Conservation (phyloP, 2,113 vertebrate species). For the Thamnaconus septentrionalis region DNA sequence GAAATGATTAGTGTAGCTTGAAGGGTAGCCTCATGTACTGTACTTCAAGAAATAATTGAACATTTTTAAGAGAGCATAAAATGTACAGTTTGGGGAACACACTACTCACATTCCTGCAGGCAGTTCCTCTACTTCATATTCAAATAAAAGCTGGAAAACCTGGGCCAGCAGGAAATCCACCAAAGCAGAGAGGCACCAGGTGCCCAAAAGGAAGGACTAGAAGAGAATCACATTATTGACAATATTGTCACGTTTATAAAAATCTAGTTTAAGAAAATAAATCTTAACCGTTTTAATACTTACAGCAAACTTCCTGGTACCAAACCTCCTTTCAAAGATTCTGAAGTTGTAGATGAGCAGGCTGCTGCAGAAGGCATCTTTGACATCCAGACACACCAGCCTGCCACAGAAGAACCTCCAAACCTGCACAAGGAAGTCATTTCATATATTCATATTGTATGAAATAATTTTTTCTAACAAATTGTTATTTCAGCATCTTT, state of each 20-base stretch:
- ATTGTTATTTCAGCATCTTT: too few relatives aligned
- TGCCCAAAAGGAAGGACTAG: slow-evolving; percentile 76
- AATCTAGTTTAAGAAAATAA: too few relatives aligned
- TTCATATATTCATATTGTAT: not conserved
- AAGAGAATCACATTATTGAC: not conserved
- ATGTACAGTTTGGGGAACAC: not conserved
- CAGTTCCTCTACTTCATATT: slow-evolving; percentile 74
- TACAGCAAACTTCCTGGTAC: slow-evolving; percentile 79
- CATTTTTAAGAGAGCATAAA: too few relatives aligned
- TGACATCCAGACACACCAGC: slow-evolving; percentile 76
- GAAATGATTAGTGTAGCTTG: too few relatives aligned
- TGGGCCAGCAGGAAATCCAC: slow-evolving; percentile 70
- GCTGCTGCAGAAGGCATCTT: slow-evolving; percentile 80
- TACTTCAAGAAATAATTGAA: not conserved
- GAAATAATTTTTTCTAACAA: too few relatives aligned
- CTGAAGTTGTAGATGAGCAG: slow-evolving; percentile 82
- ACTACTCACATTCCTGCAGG: slow-evolving; percentile 77
- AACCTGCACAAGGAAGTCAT: slow-evolving; percentile 48
- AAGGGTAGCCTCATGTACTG: too few relatives aligned
- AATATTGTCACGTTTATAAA: too few relatives aligned
- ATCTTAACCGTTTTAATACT: slow-evolving; percentile 32
- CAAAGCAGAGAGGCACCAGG: slow-evolving; percentile 74
- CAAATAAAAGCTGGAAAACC: slow-evolving; percentile 63
- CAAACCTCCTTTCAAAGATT: slow-evolving; percentile 80
- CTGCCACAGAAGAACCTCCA: slow-evolving; percentile 74